Evolutionary conservation across 2,797 vertebrate genomes (phyloP), one percentile per base, ranked within the genome.

Genomic region (Acestrorhynchus altus): DNA sequence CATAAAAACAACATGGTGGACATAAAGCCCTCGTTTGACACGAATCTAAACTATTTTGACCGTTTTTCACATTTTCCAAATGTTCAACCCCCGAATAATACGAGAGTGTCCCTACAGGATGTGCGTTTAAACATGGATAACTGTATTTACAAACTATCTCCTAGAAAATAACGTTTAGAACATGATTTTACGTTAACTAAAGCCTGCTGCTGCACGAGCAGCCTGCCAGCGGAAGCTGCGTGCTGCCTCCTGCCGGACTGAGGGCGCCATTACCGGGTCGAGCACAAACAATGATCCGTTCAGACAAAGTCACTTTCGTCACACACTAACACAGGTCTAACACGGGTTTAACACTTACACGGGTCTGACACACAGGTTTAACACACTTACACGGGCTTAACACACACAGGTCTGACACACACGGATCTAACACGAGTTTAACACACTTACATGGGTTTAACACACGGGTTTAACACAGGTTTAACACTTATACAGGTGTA

Each of bases 231-330:
- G 91, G 91, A 90, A 90, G 88, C 90, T 91, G 84, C 84, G 86
- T 90, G 86, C 80, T 85, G 90, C 89, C 90, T 92, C 88, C 90
- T 93, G 92, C 92, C 91, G 92, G 90, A 90, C 87, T 82, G 83
- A 76, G 68, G 84, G 11, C 92, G 93, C 90, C 91, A 92, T 92
- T 92, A 89, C 90, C 80, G 89, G 90, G 81, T 85, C 84, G 84
- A 67, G 60, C 67, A 11, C 86, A 81, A 75, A 74, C 76, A 57
- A 84, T 81, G 87, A 82, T 86, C 89, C 89, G 87, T 85, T n/a
- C n/a, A n/a, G n/a, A n/a, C n/a, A n/a, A n/a, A n/a, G n/a, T n/a
- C n/a, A n/a, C n/a, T n/a, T n/a, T n/a, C n/a, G n/a, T n/a, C n/a
- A n/a, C n/a, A n/a, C n/a, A n/a, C n/a, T n/a, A n/a, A n/a, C n/a